These are phyloP conservation scores for Crotalus helleri DNA, from an alignment of 2,113 vertebrate species.

Conservation along the genomic window DNA sequence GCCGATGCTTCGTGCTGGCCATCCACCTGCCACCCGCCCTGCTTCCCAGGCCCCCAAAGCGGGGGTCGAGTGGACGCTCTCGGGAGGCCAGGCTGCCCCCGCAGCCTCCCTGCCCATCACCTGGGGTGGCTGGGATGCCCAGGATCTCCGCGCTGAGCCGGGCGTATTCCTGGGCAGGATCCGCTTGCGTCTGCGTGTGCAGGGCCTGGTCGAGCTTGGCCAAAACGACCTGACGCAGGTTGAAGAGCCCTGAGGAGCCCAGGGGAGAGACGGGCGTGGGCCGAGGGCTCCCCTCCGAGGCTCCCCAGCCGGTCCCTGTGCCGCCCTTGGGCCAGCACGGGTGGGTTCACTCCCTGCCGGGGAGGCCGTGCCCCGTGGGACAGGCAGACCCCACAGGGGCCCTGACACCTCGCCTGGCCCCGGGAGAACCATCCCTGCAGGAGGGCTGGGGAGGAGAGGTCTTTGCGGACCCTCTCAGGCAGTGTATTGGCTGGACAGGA, in stretches of 20 bases:
- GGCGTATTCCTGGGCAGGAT: slow-evolving; percentile 84
- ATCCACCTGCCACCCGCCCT: background rate
- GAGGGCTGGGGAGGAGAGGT: no score
- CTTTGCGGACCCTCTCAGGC: background rate
- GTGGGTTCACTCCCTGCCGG: rapidly evolving
- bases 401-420: background rate
- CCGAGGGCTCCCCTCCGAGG: background rate
- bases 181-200: slow-evolving; percentile 79
- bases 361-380: background rate
- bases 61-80: rapidly evolving
- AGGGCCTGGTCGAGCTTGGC: slow-evolving; percentile 93
- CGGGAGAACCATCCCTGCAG: background rate
- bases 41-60: background rate
- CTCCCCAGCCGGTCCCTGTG: background rate
- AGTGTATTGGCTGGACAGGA: background rate
- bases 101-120: slow-evolving; percentile 33
- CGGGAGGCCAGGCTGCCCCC: background rate
- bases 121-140: slow-evolving; percentile 86
- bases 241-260: slow-evolving; percentile 83
- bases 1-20: background rate
- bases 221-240: slow-evolving; percentile 92
- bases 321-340: background rate
- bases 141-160: slow-evolving; percentile 83
- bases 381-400: background rate
- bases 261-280: background rate